Conservation (phyloP, 2,797 vertebrate species). For the Muscicapa striata region DNA sequence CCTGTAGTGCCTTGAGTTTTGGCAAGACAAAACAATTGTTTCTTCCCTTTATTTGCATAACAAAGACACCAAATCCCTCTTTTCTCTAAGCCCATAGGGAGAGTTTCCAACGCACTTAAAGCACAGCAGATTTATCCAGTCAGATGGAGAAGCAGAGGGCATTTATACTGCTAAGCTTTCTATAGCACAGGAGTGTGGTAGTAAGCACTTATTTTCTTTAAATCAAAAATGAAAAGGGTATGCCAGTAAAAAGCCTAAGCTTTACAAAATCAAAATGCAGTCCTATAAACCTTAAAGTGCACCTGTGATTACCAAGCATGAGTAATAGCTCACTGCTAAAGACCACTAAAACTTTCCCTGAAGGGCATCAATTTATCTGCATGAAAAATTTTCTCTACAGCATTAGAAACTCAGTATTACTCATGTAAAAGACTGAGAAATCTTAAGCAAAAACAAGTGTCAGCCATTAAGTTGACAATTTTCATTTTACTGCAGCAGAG, state of each 20-base stretch:
- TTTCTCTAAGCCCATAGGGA: background rate
- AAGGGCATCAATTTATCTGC: background rate
- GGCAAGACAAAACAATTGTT: background rate
- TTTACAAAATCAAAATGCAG: background rate
- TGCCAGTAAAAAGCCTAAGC: background rate
- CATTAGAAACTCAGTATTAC: background rate
- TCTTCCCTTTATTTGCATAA: slow-evolving; percentile 51
- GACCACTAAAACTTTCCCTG: background rate
- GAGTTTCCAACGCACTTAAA: background rate
- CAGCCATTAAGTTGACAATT: background rate
- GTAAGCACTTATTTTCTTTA: slow-evolving; percentile 59
- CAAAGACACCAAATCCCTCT: slow-evolving; percentile 25
- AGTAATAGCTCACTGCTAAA: background rate
- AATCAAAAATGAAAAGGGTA: slow-evolving; percentile 34
- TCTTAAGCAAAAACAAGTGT: background rate
- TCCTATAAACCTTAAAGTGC: background rate
- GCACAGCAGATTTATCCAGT: background rate
- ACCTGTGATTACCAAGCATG: background rate
- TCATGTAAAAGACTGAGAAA: background rate
- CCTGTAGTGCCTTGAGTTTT: background rate
- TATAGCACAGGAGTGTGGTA: slow-evolving; percentile 1
- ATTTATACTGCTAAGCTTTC: slow-evolving; percentile 5
- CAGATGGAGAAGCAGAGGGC: background rate
- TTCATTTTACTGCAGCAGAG: background rate
- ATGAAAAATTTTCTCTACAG: background rate